Evolutionary conservation across 2,113 vertebrate genomes (phyloP), one percentile per base, ranked within the genome.

Genomic region (Rana temporaria): DNA sequence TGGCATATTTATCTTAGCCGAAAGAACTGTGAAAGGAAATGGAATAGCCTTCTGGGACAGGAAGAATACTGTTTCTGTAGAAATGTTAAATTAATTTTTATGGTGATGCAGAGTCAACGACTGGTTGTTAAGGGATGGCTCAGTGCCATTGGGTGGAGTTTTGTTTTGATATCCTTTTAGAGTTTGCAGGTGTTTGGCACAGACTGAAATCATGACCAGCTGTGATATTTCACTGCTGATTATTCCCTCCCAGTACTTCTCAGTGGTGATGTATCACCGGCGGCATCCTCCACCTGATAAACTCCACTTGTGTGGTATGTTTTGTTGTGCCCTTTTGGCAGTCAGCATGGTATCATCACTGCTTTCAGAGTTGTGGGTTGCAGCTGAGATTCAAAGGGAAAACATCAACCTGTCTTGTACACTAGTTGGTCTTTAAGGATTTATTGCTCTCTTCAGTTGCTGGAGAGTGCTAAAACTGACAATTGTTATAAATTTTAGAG

Each of bases 121-220:
- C 91, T 88, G 79, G 87, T 86, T 92, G 88, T 92, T 91, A 91
- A 91, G 87, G 86, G 88, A 89, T 94, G 93, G 94, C 90, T 32
- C 69, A 64, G 42, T 84, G 92, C 93, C 93, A 92, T 81, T 88
- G 92, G 94, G 94, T 92, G 93, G 92, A 89, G 92, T 88, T 93
- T 92, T 94, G 90, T 93, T 94, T 94, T 94, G 93, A 90, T 93
- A 90, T 92, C 88, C 92, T 92, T 90, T 92, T 92, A 93, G 92
- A 90, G 89, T 75, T 88, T 94, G 94, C 94, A 95, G 94, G 94
- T 95, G 94, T 94, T 93, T 95, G 93, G 93, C 92, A 91, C 88
- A 68, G 87, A 87, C 87, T 88, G 85, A 90, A 90, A 89, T 90
- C 87, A 78, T 87, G 90, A 89, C 91, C 92, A 94, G 94, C 93